Evolutionary conservation across 2,888 invertebrate species (phyloP), one percentile per base, ranked within the genome.

Genomic region (Mactromeris polynyma): DNA sequence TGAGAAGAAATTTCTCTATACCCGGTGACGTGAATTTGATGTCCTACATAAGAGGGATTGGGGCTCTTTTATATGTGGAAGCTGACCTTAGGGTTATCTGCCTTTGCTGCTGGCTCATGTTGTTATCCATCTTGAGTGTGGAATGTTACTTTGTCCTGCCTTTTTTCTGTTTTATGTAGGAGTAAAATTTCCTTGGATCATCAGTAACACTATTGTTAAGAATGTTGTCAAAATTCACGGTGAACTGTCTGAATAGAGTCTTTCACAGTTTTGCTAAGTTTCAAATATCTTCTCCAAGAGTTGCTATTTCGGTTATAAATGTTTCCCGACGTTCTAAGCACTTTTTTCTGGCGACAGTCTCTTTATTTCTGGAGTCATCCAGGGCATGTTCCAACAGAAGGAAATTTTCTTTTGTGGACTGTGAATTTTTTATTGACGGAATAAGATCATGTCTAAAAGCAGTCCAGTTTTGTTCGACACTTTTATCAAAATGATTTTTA

Each of bases 141-240:
- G 85, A 14, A 85, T 85, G 31, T 26, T 79, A 19, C 85, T 79
- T 38, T 85, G 21, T 4, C 40, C 85, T 1, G 79, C n/a, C 54
- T 51, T 79, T 81, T 19, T 81, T 58, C 33, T 58, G 40, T n/a
- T 42, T 80, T 19, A 80, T 26, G 26, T 26, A 42, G 3, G 79
- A 42, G n/a, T 81, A 88, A 40, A 86, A 90, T 78, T 81, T 90
- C 80, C 88, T 90, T 2, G 82, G 80, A 26, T 90, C 73, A 46
- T 83, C 84, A 26, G 26, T 85, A 51, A 83, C 81, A 81, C 81
- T 83, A 6, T 31, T 58, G 33, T 81, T 90, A 1, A 90, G 51
- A 26, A 86, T 80, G 51, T 80, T 80, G n/a, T 80, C 80, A 46
- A 26, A 46, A 31, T 0, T 80, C 11, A 40, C 85, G 36, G 31